Percentiles rank a stretch among this genome's conserved stretches.
Conservation (phyloP, 2,797 vertebrate species). For the Notoglanidium macrostoma region DNA sequence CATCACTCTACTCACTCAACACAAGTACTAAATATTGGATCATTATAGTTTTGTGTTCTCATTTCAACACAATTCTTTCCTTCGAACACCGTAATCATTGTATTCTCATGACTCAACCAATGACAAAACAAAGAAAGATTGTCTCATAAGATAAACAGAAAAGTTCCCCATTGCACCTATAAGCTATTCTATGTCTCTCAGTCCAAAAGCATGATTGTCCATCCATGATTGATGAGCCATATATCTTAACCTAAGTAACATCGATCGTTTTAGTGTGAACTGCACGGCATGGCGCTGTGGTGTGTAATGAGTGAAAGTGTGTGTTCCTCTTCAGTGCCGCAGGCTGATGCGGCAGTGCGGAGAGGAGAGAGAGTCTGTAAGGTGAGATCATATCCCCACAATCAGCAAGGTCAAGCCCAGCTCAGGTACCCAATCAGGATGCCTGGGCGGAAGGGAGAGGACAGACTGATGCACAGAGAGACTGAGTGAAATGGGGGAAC, state of each 20-base stretch:
- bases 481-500: background rate
- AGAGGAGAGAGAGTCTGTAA: slow-evolving; percentile 63
- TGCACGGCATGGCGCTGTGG: slow-evolving; percentile 28
- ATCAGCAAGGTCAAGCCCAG: slow-evolving; percentile 65
- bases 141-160: background rate
- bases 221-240: slow-evolving; percentile 40
- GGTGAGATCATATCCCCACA: slow-evolving; percentile 66
- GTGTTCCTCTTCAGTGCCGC: slow-evolving; percentile 49
- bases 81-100: background rate
- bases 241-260: slow-evolving; percentile 42
- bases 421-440: slow-evolving; percentile 40
- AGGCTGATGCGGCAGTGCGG: slow-evolving; percentile 69
- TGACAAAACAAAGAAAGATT: slow-evolving; percentile 5
- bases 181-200: slow-evolving; percentile 3
- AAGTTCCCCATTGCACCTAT: slow-evolving; percentile 6
- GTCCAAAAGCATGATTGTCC: slow-evolving; percentile 13
- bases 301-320: slow-evolving; percentile 51
- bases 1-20: background rate
- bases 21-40: background rate
- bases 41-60: background rate
- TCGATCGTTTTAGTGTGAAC: slow-evolving; percentile 38
- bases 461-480: slow-evolving; percentile 24
- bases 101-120: background rate
- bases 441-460: slow-evolving; percentile 4
- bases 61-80: background rate